Evolutionary conservation across 1,140 invertebrate species (phyloP).

Genomic region (Vollenhovia emeryi): DNA sequence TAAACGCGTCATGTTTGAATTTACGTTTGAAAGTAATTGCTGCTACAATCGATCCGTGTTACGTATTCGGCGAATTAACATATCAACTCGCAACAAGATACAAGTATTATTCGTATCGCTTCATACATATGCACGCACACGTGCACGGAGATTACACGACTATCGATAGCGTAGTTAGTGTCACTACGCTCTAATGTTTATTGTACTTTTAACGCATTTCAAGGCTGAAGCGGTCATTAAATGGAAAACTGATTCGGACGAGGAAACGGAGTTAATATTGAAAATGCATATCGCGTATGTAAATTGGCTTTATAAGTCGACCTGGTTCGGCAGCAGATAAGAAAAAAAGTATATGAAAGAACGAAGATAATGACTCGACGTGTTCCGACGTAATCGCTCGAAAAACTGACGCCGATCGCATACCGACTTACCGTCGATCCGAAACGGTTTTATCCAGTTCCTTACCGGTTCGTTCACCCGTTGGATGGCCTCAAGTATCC

Average conservation of each 20-base stretch:
- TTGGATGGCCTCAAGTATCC: constrained; percentile 58
- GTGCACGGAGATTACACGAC: not conserved
- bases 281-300: constrained; percentile 17
- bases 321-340: not conserved
- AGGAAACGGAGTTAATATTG: not conserved
- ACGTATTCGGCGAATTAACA: constrained; percentile 16
- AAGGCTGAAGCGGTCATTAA: not conserved
- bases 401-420: constrained; percentile 62
- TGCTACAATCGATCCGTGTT: not conserved
- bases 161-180: not conserved
- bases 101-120: constrained; percentile 11
- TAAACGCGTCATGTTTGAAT: constrained; percentile 26
- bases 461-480: constrained; percentile 63
- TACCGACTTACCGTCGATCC: constrained; percentile 61
- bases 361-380: constrained; percentile 21
- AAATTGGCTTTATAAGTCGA: constrained; percentile 23
- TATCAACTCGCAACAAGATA: constrained; percentile 1
- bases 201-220: constrained; percentile 8
- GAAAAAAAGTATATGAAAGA: constrained; percentile 9
- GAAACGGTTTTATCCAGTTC: constrained; percentile 59
- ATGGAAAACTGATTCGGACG: not conserved
- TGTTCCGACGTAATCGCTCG: constrained; percentile 57
- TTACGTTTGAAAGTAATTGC: constrained; percentile 14
- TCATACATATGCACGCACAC: not conserved
- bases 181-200: constrained; percentile 18